Conservation (phyloP, 2,888 invertebrate species). For the Dicyrtoma fusca region DNA sequence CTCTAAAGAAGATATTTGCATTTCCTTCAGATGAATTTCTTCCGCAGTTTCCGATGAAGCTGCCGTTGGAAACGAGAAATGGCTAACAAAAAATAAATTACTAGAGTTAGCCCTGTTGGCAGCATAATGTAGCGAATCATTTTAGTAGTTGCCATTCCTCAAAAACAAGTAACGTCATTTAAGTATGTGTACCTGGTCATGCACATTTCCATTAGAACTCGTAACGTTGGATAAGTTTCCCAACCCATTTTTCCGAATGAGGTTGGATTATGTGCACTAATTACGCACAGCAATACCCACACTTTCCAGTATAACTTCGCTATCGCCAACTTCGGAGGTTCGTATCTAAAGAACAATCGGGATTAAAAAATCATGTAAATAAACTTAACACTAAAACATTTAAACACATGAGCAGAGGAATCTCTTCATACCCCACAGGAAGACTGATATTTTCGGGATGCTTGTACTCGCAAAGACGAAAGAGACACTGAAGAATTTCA, state of each 20-base stretch:
- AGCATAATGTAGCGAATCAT: neutral
- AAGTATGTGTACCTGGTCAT: slow-evolving; percentile 77
- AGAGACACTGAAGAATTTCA: slow-evolving; percentile 85
- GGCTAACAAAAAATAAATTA: too few relatives aligned
- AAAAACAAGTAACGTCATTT: neutral
- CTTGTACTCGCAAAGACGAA: slow-evolving; percentile 87
- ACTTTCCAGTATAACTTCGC: slow-evolving; percentile 94
- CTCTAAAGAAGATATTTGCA: slow-evolving; percentile 72
- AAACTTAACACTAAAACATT: too few relatives aligned
- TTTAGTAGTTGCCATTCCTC: neutral
- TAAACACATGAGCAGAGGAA: neutral
- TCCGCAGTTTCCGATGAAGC: slow-evolving; percentile 65
- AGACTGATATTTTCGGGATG: slow-evolving; percentile 90
- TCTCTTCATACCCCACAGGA: slow-evolving; percentile 77
- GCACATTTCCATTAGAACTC: slow-evolving; percentile 92
- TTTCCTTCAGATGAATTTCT: slow-evolving; percentile 68
- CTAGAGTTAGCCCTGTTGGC: too few relatives aligned
- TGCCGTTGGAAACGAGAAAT: slow-evolving; percentile 73
- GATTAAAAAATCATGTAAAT: neutral
- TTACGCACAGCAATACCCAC: slow-evolving; percentile 82
- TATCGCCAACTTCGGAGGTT: slow-evolving; percentile 87
- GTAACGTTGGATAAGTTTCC: slow-evolving; percentile 86
- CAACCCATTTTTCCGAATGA: slow-evolving; percentile 85
- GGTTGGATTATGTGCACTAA: slow-evolving; percentile 90
- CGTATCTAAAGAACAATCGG: slow-evolving; percentile 63